Percentiles rank a stretch among this genome's conserved stretches.
phyloP scores from a whole-genome alignment of 2,113 vertebrate genomes.

The Oplegnathus fasciatus region DNA sequence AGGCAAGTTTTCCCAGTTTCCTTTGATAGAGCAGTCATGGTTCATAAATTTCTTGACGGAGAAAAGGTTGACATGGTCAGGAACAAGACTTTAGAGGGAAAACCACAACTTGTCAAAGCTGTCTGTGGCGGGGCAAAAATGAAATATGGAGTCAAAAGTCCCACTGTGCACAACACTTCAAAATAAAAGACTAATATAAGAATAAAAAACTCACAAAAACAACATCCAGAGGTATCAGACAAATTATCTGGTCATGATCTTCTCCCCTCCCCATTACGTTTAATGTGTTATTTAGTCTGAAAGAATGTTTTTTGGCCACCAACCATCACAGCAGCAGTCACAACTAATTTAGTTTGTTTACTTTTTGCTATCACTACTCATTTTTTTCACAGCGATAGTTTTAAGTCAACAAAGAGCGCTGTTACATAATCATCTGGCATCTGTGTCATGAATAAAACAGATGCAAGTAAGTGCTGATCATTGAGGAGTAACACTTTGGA shows the following conservation, averaged over 20 bases:
- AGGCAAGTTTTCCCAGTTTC: conserved; percentile 30
- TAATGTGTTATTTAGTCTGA: conserved; percentile 23
- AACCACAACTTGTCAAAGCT: conserved; percentile 34
- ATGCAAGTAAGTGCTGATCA: conserved; percentile 1
- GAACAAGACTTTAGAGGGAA: conserved; percentile 33
- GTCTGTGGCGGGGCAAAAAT: not conserved
- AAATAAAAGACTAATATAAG: not conserved
- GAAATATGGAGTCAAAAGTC: conserved; percentile 22
- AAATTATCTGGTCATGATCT: not conserved
- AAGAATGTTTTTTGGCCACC: not conserved
- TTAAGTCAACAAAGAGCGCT: not conserved
- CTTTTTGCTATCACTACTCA: not conserved
- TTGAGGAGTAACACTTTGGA: conserved; percentile 14
- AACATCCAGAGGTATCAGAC: conserved; percentile 2
- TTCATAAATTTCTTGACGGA: conserved; percentile 65
- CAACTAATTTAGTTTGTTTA: conserved; percentile 8
- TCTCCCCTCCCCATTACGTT: not conserved
- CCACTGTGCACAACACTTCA: not conserved
- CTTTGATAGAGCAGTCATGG: conserved; percentile 61
- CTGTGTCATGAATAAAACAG: conserved; percentile 3
- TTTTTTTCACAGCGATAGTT: not conserved
- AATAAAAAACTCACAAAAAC: not conserved
- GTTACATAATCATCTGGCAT: conserved; percentile 25
- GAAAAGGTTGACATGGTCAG: conserved; percentile 47
- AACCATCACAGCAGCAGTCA: not conserved